These are phyloP conservation scores for Morpho achilles DNA, from an alignment of 2,888 invertebrate genomes.

Conservation along the genomic window DNA sequence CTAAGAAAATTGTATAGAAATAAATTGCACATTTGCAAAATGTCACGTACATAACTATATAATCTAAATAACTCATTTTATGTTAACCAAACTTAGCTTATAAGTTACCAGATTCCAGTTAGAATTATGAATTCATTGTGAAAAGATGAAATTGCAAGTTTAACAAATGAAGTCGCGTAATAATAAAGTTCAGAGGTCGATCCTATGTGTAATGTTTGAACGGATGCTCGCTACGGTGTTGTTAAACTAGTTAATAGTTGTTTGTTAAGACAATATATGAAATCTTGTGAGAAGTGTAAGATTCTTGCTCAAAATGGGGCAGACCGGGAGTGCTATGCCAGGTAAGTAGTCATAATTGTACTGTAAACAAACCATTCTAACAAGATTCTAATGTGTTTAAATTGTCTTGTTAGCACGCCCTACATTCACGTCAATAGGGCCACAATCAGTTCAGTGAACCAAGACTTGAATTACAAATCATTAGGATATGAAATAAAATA, in stretches of 20 bases:
- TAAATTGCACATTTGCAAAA: constrained; percentile 34
- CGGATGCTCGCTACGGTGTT: constrained; percentile 13
- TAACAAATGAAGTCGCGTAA: constrained; percentile 34
- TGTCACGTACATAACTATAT: constrained; percentile 17
- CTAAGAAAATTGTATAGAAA: constrained; percentile 22
- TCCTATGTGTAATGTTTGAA: constrained; percentile 35
- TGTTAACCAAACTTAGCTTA: constrained; percentile 15
- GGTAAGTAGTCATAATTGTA: constrained; percentile 54
- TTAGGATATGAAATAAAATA: too few species aligned
- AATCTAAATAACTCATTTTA: constrained; percentile 14
- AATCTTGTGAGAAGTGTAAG: constrained; percentile 28
- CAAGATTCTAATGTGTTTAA: constrained; percentile 41
- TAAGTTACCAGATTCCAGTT: constrained; percentile 36
- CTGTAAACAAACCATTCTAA: constrained; percentile 41
- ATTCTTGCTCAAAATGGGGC: constrained; percentile 51
- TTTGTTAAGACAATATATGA: constrained; percentile 23
- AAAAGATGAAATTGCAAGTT: background rate
- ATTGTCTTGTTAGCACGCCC: constrained; percentile 25
- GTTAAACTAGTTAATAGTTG: constrained; percentile 3
- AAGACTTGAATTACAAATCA: background rate
- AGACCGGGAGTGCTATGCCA: constrained; percentile 64
- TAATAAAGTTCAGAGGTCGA: constrained; percentile 54
- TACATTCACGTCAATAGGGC: constrained; percentile 9
- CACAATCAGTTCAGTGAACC: background rate
- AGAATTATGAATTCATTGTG: constrained; percentile 28